Evolutionary conservation across 2,888 invertebrate species (phyloP).

Genomic region (Acanthosoma haemorrhoidale): DNA sequence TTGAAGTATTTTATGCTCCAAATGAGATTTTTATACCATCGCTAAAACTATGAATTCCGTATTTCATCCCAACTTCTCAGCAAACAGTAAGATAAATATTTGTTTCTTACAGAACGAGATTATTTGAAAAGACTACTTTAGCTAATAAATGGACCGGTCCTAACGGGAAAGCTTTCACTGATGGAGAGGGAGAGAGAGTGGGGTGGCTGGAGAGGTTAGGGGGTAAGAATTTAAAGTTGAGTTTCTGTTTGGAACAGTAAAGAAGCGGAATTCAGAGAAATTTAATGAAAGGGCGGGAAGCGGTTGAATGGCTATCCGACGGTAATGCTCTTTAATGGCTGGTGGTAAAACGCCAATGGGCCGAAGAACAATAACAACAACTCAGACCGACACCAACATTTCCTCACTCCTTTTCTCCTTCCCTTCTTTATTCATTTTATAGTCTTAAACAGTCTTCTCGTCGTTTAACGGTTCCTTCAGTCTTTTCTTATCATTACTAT

Average conservation of each 20-base stretch:
- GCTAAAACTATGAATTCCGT: too few relatives aligned
- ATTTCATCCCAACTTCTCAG: too few relatives aligned
- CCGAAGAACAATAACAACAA: conserved; percentile 4
- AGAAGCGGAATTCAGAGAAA: conserved; percentile 1
- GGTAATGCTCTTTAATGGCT: not conserved
- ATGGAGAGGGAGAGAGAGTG: not conserved
- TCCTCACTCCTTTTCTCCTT: not conserved
- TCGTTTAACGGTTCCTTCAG: not conserved
- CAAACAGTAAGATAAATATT: too few relatives aligned
- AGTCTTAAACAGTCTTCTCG: not conserved
- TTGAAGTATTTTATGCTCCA: too few relatives aligned
- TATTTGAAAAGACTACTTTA: too few relatives aligned
- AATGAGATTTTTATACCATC: too few relatives aligned
- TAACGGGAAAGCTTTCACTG: not conserved
- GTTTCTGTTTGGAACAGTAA: not conserved
- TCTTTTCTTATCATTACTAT: not conserved
- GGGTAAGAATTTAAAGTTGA: not conserved
- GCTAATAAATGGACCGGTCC: too few relatives aligned
- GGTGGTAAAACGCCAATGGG: conserved; percentile 11
- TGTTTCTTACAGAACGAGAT: too few relatives aligned
- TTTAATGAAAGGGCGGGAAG: conserved; percentile 4
- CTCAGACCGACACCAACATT: not conserved
- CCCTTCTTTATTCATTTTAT: conserved; percentile 5
- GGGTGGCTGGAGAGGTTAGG: not conserved
- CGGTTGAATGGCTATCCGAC: not conserved